These are phyloP conservation scores for Mantis religiosa DNA, from an alignment of 2,888 invertebrate genomes.

Conservation along the genomic window DNA sequence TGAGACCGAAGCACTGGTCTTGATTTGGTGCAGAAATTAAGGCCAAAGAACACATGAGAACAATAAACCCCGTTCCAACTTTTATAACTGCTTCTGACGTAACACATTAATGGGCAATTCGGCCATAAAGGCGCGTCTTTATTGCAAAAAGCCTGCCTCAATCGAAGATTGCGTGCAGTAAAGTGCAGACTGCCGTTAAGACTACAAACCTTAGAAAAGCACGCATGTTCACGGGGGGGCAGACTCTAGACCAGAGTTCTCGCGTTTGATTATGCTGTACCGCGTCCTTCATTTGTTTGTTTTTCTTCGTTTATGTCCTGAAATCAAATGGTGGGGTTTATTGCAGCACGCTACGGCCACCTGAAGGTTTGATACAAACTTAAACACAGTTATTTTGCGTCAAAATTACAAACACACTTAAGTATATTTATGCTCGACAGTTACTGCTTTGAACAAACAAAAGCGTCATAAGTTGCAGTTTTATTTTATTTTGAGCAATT, in stretches of 20 bases:
- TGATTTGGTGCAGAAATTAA: not conserved
- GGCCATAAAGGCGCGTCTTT: not conserved
- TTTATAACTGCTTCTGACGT: not conserved
- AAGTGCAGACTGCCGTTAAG: not conserved
- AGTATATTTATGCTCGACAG: too few species aligned
- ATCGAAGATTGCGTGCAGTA: not conserved
- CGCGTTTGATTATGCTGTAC: not conserved
- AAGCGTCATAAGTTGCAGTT: too few species aligned
- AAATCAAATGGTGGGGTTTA: not conserved
- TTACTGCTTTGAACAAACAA: too few species aligned
- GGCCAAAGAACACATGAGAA: not conserved
- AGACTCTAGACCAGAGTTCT: not conserved
- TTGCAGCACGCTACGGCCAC: not conserved
- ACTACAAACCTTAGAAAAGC: not conserved
- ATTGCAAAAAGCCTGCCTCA: not conserved
- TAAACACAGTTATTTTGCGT: not conserved
- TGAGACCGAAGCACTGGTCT: not conserved
- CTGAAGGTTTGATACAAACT: not conserved
- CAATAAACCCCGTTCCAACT: not conserved
- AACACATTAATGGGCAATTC: not conserved
- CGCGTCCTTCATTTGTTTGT: not conserved
- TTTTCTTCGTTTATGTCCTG: not conserved
- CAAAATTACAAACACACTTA: too few species aligned
- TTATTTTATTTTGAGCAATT: too few species aligned
- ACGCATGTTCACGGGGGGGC: not conserved